Evolutionary conservation across 2,797 vertebrate species (phyloP), one percentile per base, ranked within the genome.

Genomic region (Paguma larvata): DNA sequence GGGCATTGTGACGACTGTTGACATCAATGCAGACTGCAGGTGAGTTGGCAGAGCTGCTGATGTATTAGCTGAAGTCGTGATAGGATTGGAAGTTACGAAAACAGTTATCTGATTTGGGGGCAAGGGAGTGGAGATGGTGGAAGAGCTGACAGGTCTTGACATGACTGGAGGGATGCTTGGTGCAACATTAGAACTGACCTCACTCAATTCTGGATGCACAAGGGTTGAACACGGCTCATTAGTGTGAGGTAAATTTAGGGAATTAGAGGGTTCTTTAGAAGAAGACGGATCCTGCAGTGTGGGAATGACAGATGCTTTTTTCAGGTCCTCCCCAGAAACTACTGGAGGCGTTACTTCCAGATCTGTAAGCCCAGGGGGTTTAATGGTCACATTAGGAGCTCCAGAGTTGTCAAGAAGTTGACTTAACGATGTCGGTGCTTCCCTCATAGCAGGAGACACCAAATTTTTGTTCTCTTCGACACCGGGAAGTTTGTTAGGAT

Each of bases 11-110:
- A 99, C 99, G 56, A 99, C 99, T 78, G 99, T 99, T 6, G 99
- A 99, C 95, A 99, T 99, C 94, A 99, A 97, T 0, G 99, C 98
- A 91, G 99, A 98, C 32, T 99, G 99, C 83, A 99, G 98, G 93
- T 99, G 99, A 96, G 99, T 99, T 15, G 99, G 98, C 97, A 99
- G 89, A 0, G 98, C 97, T 83, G 99, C 97, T 68, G 99, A 98
- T 25, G 99, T 99, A 82, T 98, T 99, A 90, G 99, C 98, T 95
- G 99, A 98, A 85, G 99, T 99, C 11, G 99, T 99, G 79, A 99
- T 99, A 46, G 99, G 99, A 98, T 99, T 99, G 83, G 99, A 99
- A 77, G 99, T 99, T 89, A 99, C 99, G 98, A 99, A 99, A 86
- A 99, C 99, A 78, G 99, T 99, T 97, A 99, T 99, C 97, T 99